phyloP scores from a whole-genome alignment of 2,888 invertebrate species.

The Ichneumoninae sp. region DNA sequence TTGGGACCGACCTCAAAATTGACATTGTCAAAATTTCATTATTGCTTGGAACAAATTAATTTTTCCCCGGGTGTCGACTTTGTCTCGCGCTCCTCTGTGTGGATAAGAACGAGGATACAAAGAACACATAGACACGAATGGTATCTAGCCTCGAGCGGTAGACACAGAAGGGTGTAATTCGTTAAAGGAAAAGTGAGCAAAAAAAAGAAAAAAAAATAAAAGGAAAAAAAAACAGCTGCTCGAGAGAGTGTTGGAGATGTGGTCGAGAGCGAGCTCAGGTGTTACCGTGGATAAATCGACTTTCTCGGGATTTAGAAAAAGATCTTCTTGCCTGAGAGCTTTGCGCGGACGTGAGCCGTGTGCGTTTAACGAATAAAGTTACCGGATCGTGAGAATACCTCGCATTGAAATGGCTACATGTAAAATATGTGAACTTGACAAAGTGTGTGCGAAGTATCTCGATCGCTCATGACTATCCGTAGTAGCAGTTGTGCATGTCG shows the following conservation, averaged over 20 bases:
- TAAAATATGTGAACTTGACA: slow-evolving; percentile 2
- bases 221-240: slow-evolving; percentile 6
- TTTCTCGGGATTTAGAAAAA: slow-evolving; percentile 51
- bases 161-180: slow-evolving; percentile 52
- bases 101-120: slow-evolving; percentile 28
- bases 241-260: slow-evolving; percentile 3
- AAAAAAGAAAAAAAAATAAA: neutral
- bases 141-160: slow-evolving; percentile 13
- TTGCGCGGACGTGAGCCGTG: slow-evolving; percentile 13
- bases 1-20: too few relatives aligned
- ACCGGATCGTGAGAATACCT: neutral
- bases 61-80: neutral
- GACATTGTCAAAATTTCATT: neutral
- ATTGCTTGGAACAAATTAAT: neutral
- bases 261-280: slow-evolving; percentile 52
- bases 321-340: slow-evolving; percentile 47
- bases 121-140: slow-evolving; percentile 50
- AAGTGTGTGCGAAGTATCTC: neutral
- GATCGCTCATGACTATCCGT: slow-evolving; percentile 15
- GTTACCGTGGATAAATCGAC: slow-evolving; percentile 61
- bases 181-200: slow-evolving; percentile 27
- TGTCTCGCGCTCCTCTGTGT: slow-evolving; percentile 2
- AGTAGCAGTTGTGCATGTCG: neutral
- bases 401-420: neutral
- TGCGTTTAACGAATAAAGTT: slow-evolving; percentile 48